Base-by-base conservation (phyloP, 2,888 invertebrate species). In the Oeneis ivallda region DNA sequence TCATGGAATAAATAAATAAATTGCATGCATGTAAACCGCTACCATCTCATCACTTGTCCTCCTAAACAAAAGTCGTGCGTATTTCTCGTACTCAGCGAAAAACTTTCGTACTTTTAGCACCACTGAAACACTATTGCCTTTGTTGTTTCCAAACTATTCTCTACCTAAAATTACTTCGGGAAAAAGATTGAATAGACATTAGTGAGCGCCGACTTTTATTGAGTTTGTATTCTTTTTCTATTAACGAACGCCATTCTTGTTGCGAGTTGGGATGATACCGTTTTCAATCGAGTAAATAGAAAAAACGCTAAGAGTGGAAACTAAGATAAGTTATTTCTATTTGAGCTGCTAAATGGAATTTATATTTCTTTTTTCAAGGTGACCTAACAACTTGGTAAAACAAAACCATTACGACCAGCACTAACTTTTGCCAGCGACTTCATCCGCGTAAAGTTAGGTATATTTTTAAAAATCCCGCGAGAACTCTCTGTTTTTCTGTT, bases 61-160 rank as follows among this genome's bases (percentile, higher is more conserved):
- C 70, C 34, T 73, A 59, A 50, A 43, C 32, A 70, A 67, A 78
- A 78, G 71, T 78, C 78, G 74, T 76, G 77, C 79, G 78, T 81
- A 78, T 78, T 78, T 72, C 70, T 70, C 72, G 75, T 75, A 77
- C 73, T 78, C 76, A 73, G 72, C 58, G 66, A 66, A 66, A 74
- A 83, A 83, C 76, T 84, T 80, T 66, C 67, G 74, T 73, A 76
- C 80, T 80, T 79, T 75, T 76, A 72, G 74, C 76, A 67, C 64
- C 67, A 66, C 65, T 65, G 70, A 69, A 71, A 71, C 74, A 73
- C 77, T 80, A 82, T 79, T 75, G 75, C 76, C 77, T 74, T 72
- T 74, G 76, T 78, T 78, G 77, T 77, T 81, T 75, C 77, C 75
- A 73, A 69, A 69, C 58, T 69, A 61, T 66, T 79, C 78, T 75